Percentiles rank a stretch among this genome's conserved stretches.
Conservation (phyloP, 2,113 vertebrate genomes). For the Ameiurus melas region DNA sequence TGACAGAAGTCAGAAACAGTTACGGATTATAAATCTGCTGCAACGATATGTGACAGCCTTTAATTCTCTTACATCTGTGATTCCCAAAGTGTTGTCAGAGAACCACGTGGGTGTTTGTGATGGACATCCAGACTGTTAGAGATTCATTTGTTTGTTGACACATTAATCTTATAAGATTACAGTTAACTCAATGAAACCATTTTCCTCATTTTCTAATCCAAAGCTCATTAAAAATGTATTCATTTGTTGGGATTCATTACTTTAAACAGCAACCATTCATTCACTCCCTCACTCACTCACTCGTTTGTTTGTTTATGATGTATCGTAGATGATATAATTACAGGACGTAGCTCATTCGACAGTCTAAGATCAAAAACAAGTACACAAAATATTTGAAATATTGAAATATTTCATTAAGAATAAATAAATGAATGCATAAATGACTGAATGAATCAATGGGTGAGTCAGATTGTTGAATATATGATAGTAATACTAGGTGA, state of each 20-base stretch:
- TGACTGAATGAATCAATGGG: neutral
- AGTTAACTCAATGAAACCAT: neutral
- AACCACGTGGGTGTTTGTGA: neutral
- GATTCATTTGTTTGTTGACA: neutral
- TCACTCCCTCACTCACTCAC: no score
- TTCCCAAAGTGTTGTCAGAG: neutral
- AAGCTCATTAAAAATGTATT: neutral
- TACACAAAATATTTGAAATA: no score
- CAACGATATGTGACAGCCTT: neutral
- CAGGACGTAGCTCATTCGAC: neutral
- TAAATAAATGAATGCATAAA: neutral
- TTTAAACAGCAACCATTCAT: neutral
- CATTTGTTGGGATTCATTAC: neutral
- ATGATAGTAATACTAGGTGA: neutral
- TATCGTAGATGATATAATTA: neutral
- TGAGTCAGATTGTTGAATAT: neutral
- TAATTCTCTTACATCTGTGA: neutral
- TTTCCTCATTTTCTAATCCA: neutral
- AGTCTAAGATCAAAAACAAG: neutral
- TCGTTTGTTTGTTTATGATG: neutral
- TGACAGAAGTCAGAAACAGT: neutral
- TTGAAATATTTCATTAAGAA: neutral
- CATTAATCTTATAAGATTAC: neutral
- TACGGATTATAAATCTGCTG: neutral
- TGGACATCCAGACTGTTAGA: neutral